A percentile compares a stretch with the other conserved stretches of the same genome.
These are phyloP conservation scores for Sturnira hondurensis DNA, from an alignment of 2,113 vertebrate species.

Conservation along the genomic window DNA sequence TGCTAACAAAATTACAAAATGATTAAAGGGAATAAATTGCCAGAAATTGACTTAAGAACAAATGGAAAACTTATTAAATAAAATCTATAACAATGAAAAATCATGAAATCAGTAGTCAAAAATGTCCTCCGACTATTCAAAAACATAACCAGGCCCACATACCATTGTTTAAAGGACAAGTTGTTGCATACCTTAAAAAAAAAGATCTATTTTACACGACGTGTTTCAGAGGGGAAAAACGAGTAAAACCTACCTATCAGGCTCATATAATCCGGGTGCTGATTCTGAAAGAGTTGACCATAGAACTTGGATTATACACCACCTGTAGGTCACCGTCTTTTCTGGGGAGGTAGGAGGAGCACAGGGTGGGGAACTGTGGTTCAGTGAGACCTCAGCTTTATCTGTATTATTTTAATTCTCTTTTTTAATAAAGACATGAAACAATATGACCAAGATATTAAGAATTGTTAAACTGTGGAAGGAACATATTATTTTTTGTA, in stretches of 20 bases:
- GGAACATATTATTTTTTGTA: not conserved
- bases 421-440: not conserved
- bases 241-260: not conserved
- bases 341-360: not conserved
- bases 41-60: not conserved
- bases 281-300: not conserved
- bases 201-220: not conserved
- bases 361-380: not conserved
- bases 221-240: not conserved
- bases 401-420: not conserved
- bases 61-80: not conserved
- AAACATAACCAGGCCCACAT: not conserved
- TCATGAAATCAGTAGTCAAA: not conserved
- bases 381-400: not conserved
- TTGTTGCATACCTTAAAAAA: not conserved
- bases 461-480: not conserved
- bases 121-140: not conserved
- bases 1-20: not conserved
- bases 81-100: not conserved
- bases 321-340: not conserved
- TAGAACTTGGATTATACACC: not conserved
- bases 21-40: not conserved
- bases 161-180: not conserved
- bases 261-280: not conserved
- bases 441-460: not conserved